Evolutionary conservation across 2,888 invertebrate species (phyloP), one percentile per base, ranked within the genome.

Genomic region (Ophion slaviceki): DNA sequence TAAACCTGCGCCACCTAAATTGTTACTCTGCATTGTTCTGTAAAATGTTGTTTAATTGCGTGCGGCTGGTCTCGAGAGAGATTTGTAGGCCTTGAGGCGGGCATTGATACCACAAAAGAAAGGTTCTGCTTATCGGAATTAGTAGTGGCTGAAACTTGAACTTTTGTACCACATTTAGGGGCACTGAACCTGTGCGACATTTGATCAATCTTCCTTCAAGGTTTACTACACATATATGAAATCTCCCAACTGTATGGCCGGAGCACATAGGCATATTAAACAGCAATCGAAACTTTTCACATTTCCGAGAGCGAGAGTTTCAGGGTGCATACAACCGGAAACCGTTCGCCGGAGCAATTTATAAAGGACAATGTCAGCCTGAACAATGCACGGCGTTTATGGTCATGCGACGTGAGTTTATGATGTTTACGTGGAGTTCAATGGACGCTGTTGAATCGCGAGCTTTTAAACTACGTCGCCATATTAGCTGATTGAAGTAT

Each of bases 251-350:
- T 53, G 53, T 20, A 20, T 72, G 72, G 70, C 70, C 72, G 14
- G 59, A 32, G 32, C n/a, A 36, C 59, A 32, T 61, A 61, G 40
- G 61, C 36, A 72, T 72, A 40, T 53, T 53, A 14, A 57, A 59
- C 59, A 72, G 59, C 59, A 72, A 72, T 72, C 20, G 72, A 72
- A 72, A 72, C 72, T 59, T 72, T 61, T 72, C 72, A 40, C 72
- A 57, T 72, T 61, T 59, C 72, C 72, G 72, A 71, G 71, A 61
- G 59, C 59, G 10, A 59, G 20, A 24, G 61, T 24, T 36, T 72
- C 59, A 24, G 72, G 59, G 36, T 53, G 40, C n/a, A n/a, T 40
- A 59, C 59, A 61, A 61, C 59, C 10, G 36, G 36, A 59, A 59
- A 59, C 32, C 72, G 14, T 61, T 72, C 61, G 11, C 72, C 61